Evolutionary conservation across 2,888 invertebrate genomes (phyloP).

Genomic region (Colletes collaris): DNA sequence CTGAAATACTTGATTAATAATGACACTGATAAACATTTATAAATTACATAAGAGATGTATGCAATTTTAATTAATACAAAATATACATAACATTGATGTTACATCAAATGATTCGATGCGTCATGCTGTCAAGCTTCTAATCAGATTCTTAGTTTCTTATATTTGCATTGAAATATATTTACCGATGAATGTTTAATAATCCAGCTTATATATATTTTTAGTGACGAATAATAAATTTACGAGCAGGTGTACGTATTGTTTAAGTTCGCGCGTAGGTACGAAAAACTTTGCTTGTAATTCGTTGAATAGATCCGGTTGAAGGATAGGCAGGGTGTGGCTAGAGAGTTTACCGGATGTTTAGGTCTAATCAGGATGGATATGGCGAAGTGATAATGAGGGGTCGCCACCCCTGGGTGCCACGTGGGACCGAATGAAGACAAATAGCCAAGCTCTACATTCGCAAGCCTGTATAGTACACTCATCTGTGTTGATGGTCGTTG

Average conservation of each 20-base stretch:
- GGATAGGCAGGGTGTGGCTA: constrained; percentile 62
- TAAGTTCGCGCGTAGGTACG: background rate
- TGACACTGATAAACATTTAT: no score
- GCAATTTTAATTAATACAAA: no score
- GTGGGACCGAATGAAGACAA: constrained; percentile 76
- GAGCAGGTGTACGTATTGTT: constrained; percentile 5
- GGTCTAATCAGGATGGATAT: constrained; percentile 79
- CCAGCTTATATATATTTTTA: background rate
- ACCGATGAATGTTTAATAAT: background rate
- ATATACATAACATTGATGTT: no score
- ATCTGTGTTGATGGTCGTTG: constrained; percentile 67
- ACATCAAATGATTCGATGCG: no score
- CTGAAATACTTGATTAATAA: no score
- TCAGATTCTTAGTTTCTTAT: background rate
- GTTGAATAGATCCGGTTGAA: constrained; percentile 56
- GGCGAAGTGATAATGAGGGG: constrained; percentile 75
- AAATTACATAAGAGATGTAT: no score
- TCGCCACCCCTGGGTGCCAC: constrained; percentile 70
- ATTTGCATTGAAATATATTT: background rate
- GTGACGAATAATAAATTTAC: background rate
- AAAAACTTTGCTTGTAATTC: constrained; percentile 44
- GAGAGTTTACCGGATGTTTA: constrained; percentile 71
- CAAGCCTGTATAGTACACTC: constrained; percentile 52
- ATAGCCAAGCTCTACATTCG: constrained; percentile 71
- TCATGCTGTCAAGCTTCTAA: no score